These are phyloP conservation scores for Crambe crambe DNA, from an alignment of 37 sponge, comb jelly and placozoan species.

Conservation along the genomic window DNA sequence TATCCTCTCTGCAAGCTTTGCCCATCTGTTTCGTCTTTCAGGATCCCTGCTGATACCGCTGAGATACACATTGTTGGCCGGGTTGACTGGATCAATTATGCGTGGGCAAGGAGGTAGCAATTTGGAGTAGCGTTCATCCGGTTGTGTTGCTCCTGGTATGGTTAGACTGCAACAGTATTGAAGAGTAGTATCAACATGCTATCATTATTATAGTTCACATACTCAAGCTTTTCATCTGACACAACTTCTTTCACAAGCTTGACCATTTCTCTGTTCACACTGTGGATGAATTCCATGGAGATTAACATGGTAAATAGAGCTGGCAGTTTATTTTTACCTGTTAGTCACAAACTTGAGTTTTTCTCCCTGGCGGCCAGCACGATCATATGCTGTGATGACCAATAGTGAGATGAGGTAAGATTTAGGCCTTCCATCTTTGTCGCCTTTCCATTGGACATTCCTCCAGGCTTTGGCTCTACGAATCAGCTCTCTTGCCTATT, in stretches of 20 bases:
- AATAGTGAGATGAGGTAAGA: conserved; percentile 48
- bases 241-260: conserved; percentile 15
- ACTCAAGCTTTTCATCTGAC: neutral
- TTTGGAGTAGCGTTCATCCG: conserved; percentile 10
- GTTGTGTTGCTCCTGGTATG: too few species aligned
- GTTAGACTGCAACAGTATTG: neutral
- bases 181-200: conserved; percentile 9
- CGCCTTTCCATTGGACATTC: conserved; percentile 14
- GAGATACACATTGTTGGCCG: conserved; percentile 69
- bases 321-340: too few species aligned
- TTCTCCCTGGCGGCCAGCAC: too few species aligned
- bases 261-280: neutral
- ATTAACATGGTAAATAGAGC: neutral
- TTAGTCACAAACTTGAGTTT: neutral
- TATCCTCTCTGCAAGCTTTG: neutral
- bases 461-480: conserved; percentile 63
- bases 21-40: too few species aligned
- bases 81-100: conserved; percentile 78
- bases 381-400: conserved; percentile 28
- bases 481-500: conserved; percentile 41
- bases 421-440: conserved; percentile 28
- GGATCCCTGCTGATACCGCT: conserved; percentile 59
- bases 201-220: neutral
- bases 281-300: neutral
- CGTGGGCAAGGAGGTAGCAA: conserved; percentile 15